Evolutionary conservation across 1,140 invertebrate genomes (phyloP).

Genomic region (Drosophila mayri): DNA sequence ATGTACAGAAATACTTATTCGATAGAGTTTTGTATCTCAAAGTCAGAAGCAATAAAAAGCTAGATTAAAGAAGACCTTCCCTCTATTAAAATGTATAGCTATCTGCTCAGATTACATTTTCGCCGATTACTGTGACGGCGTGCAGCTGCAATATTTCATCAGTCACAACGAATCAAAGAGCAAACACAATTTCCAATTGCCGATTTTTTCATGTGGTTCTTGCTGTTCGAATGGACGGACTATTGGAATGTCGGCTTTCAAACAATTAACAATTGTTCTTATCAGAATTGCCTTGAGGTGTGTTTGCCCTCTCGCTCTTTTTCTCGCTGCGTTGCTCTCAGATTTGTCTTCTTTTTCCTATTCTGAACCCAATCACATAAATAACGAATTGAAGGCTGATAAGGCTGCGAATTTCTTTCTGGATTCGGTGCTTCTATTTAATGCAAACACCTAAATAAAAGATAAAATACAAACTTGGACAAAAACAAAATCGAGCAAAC

Average conservation of each 20-base stretch:
- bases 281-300: conserved; percentile 63
- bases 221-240: conserved; percentile 29
- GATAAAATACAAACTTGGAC: conserved; percentile 52
- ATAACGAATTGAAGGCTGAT: conserved; percentile 30
- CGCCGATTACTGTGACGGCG: conserved; percentile 1
- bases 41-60: not conserved
- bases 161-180: not conserved
- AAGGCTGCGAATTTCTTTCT: conserved; percentile 17
- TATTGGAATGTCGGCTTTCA: conserved; percentile 72
- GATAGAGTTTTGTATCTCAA: not conserved
- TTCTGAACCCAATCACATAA: conserved; percentile 30
- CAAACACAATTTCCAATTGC: conserved; percentile 3
- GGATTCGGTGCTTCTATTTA: conserved; percentile 29
- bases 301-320: conserved; percentile 39
- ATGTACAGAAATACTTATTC: not conserved
- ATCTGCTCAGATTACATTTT: not conserved
- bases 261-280: conserved; percentile 71
- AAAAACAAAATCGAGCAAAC: conserved; percentile 60
- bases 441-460: conserved; percentile 44
- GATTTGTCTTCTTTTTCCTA: not conserved
- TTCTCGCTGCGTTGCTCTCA: not conserved
- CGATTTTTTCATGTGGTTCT: conserved; percentile 3
- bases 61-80: not conserved
- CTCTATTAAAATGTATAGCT: not conserved
- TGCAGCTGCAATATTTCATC: conserved; percentile 27